Evolutionary conservation across 2,888 invertebrate species (phyloP), one percentile per base, ranked within the genome.

Genomic region (Entomobrya proxima): DNA sequence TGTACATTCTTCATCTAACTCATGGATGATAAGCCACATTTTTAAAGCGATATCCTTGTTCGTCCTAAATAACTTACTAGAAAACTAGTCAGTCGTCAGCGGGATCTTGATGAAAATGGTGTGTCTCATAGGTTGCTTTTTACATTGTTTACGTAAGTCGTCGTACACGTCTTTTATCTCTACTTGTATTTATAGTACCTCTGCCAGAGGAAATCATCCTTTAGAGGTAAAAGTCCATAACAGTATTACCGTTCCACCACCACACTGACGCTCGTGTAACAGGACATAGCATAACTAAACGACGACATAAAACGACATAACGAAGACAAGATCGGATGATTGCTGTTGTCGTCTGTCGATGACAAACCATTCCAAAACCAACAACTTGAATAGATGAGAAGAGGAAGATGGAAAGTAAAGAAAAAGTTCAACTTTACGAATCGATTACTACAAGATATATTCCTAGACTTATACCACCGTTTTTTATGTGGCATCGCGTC

Each of bases 241-340:
- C 75, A 64, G 37, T 67, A 67, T 67, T 35, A 47, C 30, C 2
- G 5, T n/a, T 40, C 40, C 2, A 1, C 47, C 15, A n/a, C n/a
- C n/a, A n/a, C 21, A 55, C 35, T 35, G 52, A 13, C 52, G 50
- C 32, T 32, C 35, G 18, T 75, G 37, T 21, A 75, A 74, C 32
- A 67, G 35, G 18, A 15, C 74, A 50, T 47, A 52, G 52, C 74
- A 30, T 47, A 52, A 75, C 30, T 30, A 74, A 75, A 74, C 58
- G 81, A 35, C 44, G 64, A 30, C 58, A 52, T 81, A 72, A 81
- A 81, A 50, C 75, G 82, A 52, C 82, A 82, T 82, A 75, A 75
- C 64, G 82, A 82, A 75, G 75, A 75, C 61, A 82, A n/a, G 74
- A 82, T 82, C 58, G 75, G 40, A 75, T 55, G 72, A 72, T 75